These are phyloP conservation scores for Xestoiulus laeticollis DNA, from an alignment of 2,888 invertebrate species.

Conservation along the genomic window DNA sequence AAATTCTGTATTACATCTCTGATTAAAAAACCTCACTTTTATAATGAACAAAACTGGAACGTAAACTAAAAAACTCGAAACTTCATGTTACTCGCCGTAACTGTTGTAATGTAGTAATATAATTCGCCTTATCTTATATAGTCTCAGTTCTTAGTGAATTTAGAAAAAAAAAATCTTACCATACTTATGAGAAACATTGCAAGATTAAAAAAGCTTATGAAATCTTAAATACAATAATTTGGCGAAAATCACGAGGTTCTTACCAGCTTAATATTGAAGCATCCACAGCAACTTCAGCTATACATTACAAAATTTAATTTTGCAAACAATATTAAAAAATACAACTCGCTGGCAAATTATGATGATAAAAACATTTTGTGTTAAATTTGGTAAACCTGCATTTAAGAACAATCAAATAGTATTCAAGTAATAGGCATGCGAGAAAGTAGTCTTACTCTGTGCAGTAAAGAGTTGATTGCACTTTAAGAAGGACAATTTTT, in stretches of 20 bases:
- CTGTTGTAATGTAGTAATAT: no score
- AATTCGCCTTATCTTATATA: no score
- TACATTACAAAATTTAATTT: conserved; percentile 18
- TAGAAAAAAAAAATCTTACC: neutral
- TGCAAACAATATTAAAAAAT: conserved; percentile 20
- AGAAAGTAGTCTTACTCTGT: no score
- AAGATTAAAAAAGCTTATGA: neutral
- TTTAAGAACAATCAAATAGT: neutral
- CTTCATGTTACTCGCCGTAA: no score
- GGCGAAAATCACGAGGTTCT: neutral
- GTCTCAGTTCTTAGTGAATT: neutral
- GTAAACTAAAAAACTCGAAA: no score
- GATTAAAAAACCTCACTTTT: no score
- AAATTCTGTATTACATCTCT: no score
- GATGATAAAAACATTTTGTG: neutral
- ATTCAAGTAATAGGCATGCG: neutral
- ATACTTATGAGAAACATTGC: neutral
- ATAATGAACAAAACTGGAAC: no score
- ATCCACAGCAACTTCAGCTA: neutral
- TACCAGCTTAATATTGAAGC: neutral
- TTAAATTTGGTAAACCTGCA: neutral
- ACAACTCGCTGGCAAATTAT: neutral
- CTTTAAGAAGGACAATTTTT: no score
- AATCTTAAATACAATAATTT: neutral
- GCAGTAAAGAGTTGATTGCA: no score